Evolutionary conservation across 23 tunicate genomes (phyloP), one percentile per base, ranked within the genome.

Genomic region (Trididemnum miniatum): DNA sequence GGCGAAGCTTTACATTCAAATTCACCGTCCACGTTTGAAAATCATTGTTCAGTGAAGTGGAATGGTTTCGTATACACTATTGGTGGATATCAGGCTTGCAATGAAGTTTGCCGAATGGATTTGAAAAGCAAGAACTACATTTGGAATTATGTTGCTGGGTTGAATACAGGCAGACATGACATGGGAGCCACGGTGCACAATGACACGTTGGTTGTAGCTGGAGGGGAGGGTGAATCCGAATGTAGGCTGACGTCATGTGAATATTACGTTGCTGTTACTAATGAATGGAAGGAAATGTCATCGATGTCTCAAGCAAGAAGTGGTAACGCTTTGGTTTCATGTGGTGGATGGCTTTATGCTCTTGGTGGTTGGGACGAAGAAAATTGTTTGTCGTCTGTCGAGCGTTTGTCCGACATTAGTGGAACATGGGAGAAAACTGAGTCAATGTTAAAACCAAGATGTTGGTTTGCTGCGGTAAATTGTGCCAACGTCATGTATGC

Each of bases 381-480:
- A 15, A 62, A 62, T 4, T 5, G 4, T n/a, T 62, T 62, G 29
- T 62, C 67, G 20, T 62, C 67, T 62, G 67, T 62, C 5, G 26
- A 62, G 29, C 67, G 29, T 12, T n/a, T 62, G 29, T 4, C 5
- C 67, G 29, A 62, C 26, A 12, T 62, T 4, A 62, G 5, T 4
- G 27, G 25, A n/a, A n/a, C 27, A 62, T 62, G 67, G 67, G 67
- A 62, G 26, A 20, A 20, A 20, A 25, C 22, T n/a, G 26, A 62
- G 67, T 62, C 67, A n/a, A 62, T 62, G 67, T n/a, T 12, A 25
- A 62, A 20, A 20, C 67, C 67, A 20, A n/a, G 67, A 25, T 12
- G 29, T 12, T 62, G 67, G 67, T 62, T 62, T 62, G 67, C 67
- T 62, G 67, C 67, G 22, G 67, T 62, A 15, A 62, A 62, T n/a